These are phyloP conservation scores for Cottoperca gobio DNA, from an alignment of 2,797 vertebrate species.

Conservation along the genomic window DNA sequence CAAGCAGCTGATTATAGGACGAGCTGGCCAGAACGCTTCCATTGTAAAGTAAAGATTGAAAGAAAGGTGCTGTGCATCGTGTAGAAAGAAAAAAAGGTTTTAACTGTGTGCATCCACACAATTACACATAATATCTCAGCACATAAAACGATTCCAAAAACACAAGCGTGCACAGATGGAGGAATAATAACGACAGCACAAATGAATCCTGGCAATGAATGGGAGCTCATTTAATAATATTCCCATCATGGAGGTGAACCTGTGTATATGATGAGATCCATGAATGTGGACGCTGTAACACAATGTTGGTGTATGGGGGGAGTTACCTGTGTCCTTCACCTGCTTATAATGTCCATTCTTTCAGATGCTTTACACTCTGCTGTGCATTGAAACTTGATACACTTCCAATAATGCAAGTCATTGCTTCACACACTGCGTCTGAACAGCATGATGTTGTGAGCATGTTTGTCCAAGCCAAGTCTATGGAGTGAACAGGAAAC, in stretches of 20 bases:
- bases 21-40: not conserved
- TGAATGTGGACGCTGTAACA: not conserved
- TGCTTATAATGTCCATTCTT: not conserved
- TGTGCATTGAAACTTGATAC: not conserved
- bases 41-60: not conserved
- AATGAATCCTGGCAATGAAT: slow-evolving; percentile 2
- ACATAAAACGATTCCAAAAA: not conserved
- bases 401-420: not conserved
- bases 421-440: not conserved
- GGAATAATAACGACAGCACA: not conserved
- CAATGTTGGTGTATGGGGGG: not conserved
- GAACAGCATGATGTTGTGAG: not conserved
- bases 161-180: slow-evolving; percentile 24
- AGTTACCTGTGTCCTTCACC: not conserved
- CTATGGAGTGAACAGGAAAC: not conserved
- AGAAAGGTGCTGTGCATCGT: not conserved
- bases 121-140: slow-evolving; percentile 11
- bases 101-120: not conserved
- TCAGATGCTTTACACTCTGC: not conserved
- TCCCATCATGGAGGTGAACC: not conserved
- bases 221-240: not conserved
- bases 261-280: not conserved
- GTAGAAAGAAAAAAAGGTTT: not conserved
- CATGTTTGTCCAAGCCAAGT: not conserved
- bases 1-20: slow-evolving; percentile 22